Conservation (phyloP, 2,797 vertebrate species). For the Phyllotis vaccarum region DNA sequence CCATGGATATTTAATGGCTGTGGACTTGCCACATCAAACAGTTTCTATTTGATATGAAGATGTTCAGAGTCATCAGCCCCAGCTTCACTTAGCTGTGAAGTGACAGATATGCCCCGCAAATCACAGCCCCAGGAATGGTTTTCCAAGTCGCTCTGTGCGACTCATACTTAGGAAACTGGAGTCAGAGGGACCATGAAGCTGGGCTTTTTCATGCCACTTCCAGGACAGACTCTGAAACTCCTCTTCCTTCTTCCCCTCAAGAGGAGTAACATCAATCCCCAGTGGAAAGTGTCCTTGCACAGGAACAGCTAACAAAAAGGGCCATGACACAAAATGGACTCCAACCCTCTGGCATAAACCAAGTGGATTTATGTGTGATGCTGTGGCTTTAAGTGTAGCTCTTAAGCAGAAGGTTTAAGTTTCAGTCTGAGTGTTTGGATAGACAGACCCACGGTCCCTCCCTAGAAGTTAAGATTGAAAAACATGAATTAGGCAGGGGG, state of each 20-base stretch:
- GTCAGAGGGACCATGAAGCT: background rate
- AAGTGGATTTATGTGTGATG: background rate
- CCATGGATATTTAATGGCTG: background rate
- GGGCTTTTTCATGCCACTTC: background rate
- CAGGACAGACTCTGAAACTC: background rate
- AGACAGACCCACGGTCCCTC: background rate
- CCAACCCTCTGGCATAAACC: background rate
- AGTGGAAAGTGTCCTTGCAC: rapidly evolving
- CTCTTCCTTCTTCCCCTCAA: background rate
- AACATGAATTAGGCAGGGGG: too few relatives aligned
- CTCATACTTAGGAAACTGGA: background rate
- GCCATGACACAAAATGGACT: background rate
- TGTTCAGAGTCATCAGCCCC: background rate
- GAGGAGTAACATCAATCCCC: background rate
- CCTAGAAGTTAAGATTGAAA: background rate
- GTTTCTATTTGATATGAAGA: background rate
- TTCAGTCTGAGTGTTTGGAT: background rate
- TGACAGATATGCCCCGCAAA: background rate
- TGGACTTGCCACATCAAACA: background rate
- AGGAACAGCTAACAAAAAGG: background rate
- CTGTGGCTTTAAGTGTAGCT: background rate
- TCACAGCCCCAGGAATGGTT: background rate
- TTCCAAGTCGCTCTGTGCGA: background rate
- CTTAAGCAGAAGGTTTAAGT: background rate
- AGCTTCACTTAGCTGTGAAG: background rate